Conservation (phyloP, 1,140 invertebrate species). For the Drosophila mayri region DNA sequence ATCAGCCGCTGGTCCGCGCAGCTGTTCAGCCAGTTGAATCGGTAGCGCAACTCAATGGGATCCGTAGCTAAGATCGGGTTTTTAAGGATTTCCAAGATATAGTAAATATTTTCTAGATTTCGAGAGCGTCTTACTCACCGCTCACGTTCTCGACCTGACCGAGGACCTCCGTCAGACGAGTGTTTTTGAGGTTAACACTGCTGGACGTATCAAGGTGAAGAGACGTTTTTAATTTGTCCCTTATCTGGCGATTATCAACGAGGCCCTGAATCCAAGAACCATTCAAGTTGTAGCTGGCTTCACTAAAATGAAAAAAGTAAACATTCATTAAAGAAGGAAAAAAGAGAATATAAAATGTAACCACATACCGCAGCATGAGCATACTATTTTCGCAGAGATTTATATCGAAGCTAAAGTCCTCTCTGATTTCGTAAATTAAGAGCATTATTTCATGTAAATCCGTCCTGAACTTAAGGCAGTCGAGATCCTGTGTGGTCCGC, state of each 20-base stretch:
- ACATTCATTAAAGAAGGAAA: no score
- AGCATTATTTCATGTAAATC: slow-evolving; percentile 46
- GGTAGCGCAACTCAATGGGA: slow-evolving; percentile 57
- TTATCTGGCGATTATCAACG: neutral
- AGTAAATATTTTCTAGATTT: no score
- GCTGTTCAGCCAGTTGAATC: slow-evolving; percentile 46
- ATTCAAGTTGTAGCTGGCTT: slow-evolving; percentile 20
- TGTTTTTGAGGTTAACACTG: neutral
- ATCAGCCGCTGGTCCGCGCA: slow-evolving; percentile 33
- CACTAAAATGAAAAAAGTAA: neutral
- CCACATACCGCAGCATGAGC: slow-evolving; percentile 21
- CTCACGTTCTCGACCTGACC: slow-evolving; percentile 1
- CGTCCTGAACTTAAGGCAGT: slow-evolving; percentile 50
- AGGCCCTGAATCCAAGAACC: slow-evolving; percentile 33
- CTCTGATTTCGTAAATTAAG: slow-evolving; percentile 18
- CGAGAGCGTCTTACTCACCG: neutral
- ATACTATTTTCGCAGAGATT: slow-evolving; percentile 31
- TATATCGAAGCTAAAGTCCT: neutral
- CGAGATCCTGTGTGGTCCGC: slow-evolving; percentile 15
- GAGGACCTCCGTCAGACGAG: neutral
- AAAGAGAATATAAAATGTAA: no score
- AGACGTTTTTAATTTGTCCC: neutral
- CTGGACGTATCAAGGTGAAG: neutral
- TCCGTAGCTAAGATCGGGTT: slow-evolving; percentile 9
- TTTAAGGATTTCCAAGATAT: neutral